A percentile compares a stretch with the other conserved stretches of the same genome.
Evolutionary conservation across 1,140 invertebrate species (phyloP).

Genomic region (Globodera ellingtonae): DNA sequence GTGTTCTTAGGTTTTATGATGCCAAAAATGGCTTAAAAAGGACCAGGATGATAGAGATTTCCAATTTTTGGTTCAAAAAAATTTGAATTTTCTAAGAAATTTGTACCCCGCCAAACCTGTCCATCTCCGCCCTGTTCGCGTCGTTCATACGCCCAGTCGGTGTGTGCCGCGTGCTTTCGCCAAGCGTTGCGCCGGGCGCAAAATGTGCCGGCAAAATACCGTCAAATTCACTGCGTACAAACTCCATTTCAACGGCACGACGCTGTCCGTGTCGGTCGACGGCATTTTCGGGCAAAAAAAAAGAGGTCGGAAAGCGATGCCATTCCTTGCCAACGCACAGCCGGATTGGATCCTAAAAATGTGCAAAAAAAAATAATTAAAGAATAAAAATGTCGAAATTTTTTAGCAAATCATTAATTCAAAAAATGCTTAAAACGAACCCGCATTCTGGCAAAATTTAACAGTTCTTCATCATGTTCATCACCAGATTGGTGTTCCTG

Average conservation of each 20-base stretch:
- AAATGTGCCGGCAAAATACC: slow-evolving; percentile 84
- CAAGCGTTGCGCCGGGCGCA: slow-evolving; percentile 49
- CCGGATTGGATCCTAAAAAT: slow-evolving; percentile 72
- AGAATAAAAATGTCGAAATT: too few relatives aligned
- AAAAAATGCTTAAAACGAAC: slow-evolving; percentile 22
- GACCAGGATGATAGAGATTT: too few relatives aligned
- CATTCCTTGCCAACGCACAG: slow-evolving; percentile 97
- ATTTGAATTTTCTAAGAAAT: not conserved
- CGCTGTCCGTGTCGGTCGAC: slow-evolving; percentile 24
- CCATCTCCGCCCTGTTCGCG: slow-evolving; percentile 82
- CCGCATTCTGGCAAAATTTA: slow-evolving; percentile 43
- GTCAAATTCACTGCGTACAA: slow-evolving; percentile 87
- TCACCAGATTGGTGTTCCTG: slow-evolving; percentile 32
- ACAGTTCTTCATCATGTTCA: too few relatives aligned
- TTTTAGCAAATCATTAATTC: too few relatives aligned
- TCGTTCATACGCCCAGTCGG: slow-evolving; percentile 87
- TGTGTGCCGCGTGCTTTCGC: slow-evolving; percentile 77
- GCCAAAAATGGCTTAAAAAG: too few relatives aligned
- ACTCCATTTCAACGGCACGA: slow-evolving; percentile 71
- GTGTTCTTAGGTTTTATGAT: too few relatives aligned
- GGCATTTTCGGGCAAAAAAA: slow-evolving; percentile 79
- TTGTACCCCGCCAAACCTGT: slow-evolving; percentile 73
- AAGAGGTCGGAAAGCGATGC: slow-evolving; percentile 91
- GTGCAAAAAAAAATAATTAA: not conserved
- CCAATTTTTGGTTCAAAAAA: slow-evolving; percentile 23